Conservation (phyloP, 2,888 invertebrate genomes). For the Acronicta leporina region DNA sequence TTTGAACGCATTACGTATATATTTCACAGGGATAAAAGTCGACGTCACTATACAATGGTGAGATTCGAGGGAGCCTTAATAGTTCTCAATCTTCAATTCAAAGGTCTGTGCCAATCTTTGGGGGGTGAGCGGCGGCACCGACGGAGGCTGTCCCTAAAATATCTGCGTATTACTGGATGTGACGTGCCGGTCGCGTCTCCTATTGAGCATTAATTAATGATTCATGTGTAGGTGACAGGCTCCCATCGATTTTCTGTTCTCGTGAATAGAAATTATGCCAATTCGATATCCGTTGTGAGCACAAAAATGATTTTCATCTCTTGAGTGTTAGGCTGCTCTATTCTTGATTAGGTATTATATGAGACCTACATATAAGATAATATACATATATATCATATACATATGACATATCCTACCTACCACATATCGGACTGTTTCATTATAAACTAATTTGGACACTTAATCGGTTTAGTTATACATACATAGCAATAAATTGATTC, state of each 20-base stretch:
- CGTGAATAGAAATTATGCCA: slow-evolving; percentile 33
- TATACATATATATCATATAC: no score
- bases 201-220: slow-evolving; percentile 57
- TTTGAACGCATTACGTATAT: slow-evolving; percentile 54
- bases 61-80: slow-evolving; percentile 65
- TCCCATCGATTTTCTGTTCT: slow-evolving; percentile 40
- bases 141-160: slow-evolving; percentile 53
- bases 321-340: not conserved
- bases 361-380: no score
- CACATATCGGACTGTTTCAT: no score
- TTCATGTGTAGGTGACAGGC: slow-evolving; percentile 59
- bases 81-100: slow-evolving; percentile 72
- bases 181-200: slow-evolving; percentile 43
- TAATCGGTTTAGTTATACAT: not conserved
- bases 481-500: no score
- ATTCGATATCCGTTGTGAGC: slow-evolving; percentile 18
- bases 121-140: slow-evolving; percentile 53
- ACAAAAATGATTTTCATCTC: slow-evolving; percentile 31
- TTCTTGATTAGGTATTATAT: no score
- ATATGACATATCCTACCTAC: no score
- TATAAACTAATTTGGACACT: no score
- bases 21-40: slow-evolving; percentile 59
- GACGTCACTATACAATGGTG: slow-evolving; percentile 61
- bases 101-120: slow-evolving; percentile 66
- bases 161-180: slow-evolving; percentile 52